Evolutionary conservation across 2,888 invertebrate species (phyloP), one percentile per base, ranked within the genome.

Genomic region (Hypolimnas misippus): DNA sequence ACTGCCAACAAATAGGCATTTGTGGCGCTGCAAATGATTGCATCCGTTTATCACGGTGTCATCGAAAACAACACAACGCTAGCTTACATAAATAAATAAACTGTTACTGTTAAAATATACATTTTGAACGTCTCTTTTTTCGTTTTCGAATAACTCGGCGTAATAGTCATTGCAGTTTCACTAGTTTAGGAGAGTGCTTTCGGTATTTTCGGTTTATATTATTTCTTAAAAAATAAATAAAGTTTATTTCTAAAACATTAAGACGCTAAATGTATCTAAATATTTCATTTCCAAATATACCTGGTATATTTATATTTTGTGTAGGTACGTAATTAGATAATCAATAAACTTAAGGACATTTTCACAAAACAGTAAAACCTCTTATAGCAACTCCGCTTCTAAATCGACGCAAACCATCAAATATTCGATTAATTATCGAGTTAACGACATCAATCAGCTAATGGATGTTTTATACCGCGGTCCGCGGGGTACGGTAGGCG

Each of bases 381-480:
- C 35, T 38, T n/a, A n/a, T n/a, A 38, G 35, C 2, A 46, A 4
- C 25, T 16, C 33, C 42, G 21, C 19, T 31, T 33, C 49, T 64
- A 57, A 64, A 53, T 50, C 16, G 17, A 42, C 50, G n/a, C 35
- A 51, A 62, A 53, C 56, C 62, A 55, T 59, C 62, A 65, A 64
- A 56, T 55, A 38, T 52, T 46, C 62, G 53, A 60, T 67, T 70
- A 67, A 70, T 70, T 68, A 64, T 57, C 63, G 46, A 57, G 60
- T 67, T 68, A 68, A 65, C 65, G 65, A 58, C 62, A 49, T 57
- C 66, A 70, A 66, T 70, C 65, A 64, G 65, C 67, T 70, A 70
- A 70, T 70, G 67, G 67, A 57, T 49, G 54, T 67, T 70, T 69
- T 69, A 68, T 62, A 55, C 10, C 57, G 64, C 44, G 40, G 50